Evolutionary conservation across 2,888 invertebrate genomes (phyloP).

Genomic region (Petrolisthes cinctipes): DNA sequence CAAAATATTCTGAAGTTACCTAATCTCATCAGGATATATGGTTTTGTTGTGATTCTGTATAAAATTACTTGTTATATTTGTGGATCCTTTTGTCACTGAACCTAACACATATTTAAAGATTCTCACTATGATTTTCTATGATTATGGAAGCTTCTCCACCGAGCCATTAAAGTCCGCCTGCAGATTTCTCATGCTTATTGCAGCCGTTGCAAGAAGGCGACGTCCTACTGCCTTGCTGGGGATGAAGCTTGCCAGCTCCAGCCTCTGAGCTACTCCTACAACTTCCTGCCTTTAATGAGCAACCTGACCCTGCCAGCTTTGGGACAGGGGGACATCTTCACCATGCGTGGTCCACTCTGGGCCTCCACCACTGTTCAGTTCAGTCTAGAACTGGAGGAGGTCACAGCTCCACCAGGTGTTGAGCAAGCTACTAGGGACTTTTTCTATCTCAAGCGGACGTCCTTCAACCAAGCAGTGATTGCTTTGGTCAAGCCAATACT

Average conservation of each 20-base stretch:
- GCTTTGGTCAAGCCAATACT: conserved; percentile 80
- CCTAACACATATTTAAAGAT: no score
- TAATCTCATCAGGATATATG: no score
- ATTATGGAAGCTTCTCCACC: no score
- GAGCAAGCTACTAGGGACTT: conserved; percentile 65
- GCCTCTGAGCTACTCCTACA: conserved; percentile 90
- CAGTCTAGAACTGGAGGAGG: conserved; percentile 76
- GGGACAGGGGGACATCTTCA: conserved; percentile 83
- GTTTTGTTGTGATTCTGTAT: no score
- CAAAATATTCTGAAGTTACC: no score
- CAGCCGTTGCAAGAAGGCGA: conserved; percentile 84
- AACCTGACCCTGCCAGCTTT: conserved; percentile 79
- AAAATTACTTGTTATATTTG: no score
- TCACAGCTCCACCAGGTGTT: conserved; percentile 75
- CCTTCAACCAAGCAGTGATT: conserved; percentile 80
- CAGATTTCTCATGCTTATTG: conserved; percentile 67
- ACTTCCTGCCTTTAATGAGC: conserved; percentile 92
- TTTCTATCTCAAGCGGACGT: conserved; percentile 67
- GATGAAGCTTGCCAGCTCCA: conserved; percentile 82
- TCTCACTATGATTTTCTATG: no score
- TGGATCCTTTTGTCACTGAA: no score
- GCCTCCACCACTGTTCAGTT: conserved; percentile 81
- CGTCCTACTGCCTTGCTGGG: conserved; percentile 79
- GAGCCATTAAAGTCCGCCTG: not conserved
- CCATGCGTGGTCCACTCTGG: conserved; percentile 85